These are phyloP conservation scores for Donacobius atricapilla DNA, from an alignment of 2,113 vertebrate species.

Conservation along the genomic window DNA sequence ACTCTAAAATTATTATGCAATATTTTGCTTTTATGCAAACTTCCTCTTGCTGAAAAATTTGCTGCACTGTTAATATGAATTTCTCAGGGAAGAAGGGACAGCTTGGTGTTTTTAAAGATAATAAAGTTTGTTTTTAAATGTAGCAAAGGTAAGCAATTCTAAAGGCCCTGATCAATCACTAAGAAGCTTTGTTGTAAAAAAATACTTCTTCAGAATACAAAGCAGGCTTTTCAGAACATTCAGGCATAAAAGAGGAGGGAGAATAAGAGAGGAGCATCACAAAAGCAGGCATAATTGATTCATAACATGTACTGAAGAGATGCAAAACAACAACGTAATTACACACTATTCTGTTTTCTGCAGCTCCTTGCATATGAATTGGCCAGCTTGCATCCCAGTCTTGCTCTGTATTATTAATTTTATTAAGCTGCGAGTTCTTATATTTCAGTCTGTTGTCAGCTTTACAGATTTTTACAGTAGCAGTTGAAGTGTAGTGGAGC, in stretches of 20 bases:
- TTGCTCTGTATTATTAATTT: slow-evolving; percentile 53
- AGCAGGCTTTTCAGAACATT: slow-evolving; percentile 57
- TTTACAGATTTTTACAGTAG: slow-evolving; percentile 41
- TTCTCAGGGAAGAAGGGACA: slow-evolving; percentile 23
- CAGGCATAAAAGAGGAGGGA: slow-evolving; percentile 41
- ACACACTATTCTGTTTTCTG: slow-evolving; percentile 26
- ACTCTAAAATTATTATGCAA: neutral
- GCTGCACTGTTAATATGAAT: slow-evolving; percentile 20
- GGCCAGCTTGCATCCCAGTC: slow-evolving; percentile 31
- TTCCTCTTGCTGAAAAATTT: slow-evolving; percentile 49
- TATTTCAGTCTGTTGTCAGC: slow-evolving; percentile 51
- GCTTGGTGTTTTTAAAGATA: slow-evolving; percentile 52
- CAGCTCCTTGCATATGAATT: slow-evolving; percentile 15
- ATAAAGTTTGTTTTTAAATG: slow-evolving; percentile 58
- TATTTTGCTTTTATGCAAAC: slow-evolving; percentile 45
- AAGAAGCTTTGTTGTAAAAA: slow-evolving; percentile 69
- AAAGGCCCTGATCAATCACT: slow-evolving; percentile 63
- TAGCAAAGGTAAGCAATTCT: slow-evolving; percentile 63
- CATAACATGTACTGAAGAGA: slow-evolving; percentile 51
- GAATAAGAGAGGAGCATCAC: slow-evolving; percentile 48
- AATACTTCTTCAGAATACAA: slow-evolving; percentile 65
- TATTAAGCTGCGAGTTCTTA: slow-evolving; percentile 40
- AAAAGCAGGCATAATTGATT: slow-evolving; percentile 65
- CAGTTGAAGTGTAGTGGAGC: slow-evolving; percentile 5
- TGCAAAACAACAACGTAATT: slow-evolving; percentile 60